A percentile compares a stretch with the other conserved stretches of the same genome.
Conservation (phyloP, 2,797 vertebrate genomes). For the Mormyrus hasselquistii region DNA sequence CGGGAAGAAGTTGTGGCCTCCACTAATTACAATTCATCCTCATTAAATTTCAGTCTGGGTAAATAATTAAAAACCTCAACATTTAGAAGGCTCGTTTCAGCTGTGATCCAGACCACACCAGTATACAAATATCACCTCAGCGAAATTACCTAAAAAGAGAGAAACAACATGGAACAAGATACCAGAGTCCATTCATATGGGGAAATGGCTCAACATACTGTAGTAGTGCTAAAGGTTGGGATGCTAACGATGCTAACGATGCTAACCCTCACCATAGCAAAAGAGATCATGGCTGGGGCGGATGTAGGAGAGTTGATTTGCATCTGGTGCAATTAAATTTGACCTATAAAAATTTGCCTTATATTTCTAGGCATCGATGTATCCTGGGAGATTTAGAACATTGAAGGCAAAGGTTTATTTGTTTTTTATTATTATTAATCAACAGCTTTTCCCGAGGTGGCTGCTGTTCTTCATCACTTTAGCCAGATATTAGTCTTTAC, state of each 20-base stretch:
- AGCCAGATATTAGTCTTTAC: neutral
- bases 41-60: neutral
- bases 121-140: neutral
- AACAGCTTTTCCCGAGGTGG: neutral
- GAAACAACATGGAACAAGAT: neutral
- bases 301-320: neutral
- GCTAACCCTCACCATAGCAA: neutral
- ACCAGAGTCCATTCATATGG: neutral
- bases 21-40: neutral
- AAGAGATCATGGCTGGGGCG: neutral
- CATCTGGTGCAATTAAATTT: neutral
- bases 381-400: neutral
- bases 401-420: neutral
- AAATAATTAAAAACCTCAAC: neutral
- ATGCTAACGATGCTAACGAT: neutral
- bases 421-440: neutral
- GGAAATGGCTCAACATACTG: neutral
- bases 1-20: neutral
- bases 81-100: neutral
- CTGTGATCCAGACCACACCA: neutral
- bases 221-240: neutral
- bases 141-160: neutral
- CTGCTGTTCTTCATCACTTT: neutral
- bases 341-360: neutral
- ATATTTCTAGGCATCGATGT: neutral